Conservation (phyloP, 2,113 vertebrate species). For the Phrynocephalus versicolor region DNA sequence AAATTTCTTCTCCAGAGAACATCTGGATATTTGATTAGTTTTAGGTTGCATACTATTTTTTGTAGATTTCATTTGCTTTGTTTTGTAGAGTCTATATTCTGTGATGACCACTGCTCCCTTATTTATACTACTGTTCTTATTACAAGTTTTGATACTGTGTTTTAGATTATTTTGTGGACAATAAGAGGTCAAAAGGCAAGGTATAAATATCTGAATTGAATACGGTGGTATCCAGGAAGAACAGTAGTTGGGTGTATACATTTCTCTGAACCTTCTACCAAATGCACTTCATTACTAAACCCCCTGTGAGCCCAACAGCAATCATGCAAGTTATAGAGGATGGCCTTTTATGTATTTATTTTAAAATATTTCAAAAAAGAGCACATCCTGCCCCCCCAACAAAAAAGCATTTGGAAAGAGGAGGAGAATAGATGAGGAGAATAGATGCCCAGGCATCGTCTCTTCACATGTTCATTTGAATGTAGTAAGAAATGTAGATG, state of each 20-base stretch:
- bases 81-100: neutral
- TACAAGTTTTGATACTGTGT: neutral
- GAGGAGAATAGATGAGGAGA: neutral
- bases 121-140: neutral
- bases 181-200: neutral
- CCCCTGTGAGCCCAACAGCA: neutral
- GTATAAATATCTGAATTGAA: neutral
- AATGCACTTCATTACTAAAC: neutral
- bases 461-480: neutral
- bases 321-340: neutral
- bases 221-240: neutral
- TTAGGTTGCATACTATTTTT: neutral
- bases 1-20: no score
- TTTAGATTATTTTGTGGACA: neutral
- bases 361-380: no score
- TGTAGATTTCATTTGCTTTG: neutral
- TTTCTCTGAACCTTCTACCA: neutral
- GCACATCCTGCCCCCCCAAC: no score
- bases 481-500: neutral
- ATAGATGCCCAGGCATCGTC: neutral
- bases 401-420: neutral
- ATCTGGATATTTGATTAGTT: no score
- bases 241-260: neutral
- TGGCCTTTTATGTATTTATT: neutral
- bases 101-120: neutral